Evolutionary conservation across 92 coral and sea anemone species (phyloP).

Genomic region (Meandrina meandrites): DNA sequence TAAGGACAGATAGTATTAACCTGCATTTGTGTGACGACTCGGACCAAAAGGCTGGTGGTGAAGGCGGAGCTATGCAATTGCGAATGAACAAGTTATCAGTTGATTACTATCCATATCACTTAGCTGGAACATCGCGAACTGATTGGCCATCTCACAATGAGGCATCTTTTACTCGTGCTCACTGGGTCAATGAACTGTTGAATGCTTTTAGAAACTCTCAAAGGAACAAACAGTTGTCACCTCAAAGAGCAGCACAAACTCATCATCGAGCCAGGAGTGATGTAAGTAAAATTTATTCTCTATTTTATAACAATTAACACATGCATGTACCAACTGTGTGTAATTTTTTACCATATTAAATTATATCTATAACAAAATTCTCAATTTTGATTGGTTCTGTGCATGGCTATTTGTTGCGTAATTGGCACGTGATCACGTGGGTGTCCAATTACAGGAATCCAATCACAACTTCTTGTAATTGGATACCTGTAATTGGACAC

Average conservation of each 20-base stretch:
- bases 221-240: slow-evolving; percentile 48
- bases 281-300: slow-evolving; percentile 58
- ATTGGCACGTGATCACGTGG: no score
- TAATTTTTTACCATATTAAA: no score
- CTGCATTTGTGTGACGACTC: slow-evolving; percentile 94
- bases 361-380: no score
- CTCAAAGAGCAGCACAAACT: slow-evolving; percentile 41
- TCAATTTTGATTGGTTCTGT: no score
- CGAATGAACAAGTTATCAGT: slow-evolving; percentile 83
- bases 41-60: slow-evolving; percentile 37
- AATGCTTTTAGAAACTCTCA: slow-evolving; percentile 82
- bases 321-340: no score
- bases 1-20: slow-evolving; percentile 89
- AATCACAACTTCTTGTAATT: no score
- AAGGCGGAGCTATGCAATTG: slow-evolving; percentile 96
- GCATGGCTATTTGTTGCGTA: no score
- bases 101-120: slow-evolving; percentile 94
- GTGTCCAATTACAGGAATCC: no score
- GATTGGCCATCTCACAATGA: slow-evolving; percentile 96
- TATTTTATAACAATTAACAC: no score
- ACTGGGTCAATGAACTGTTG: slow-evolving; percentile 92
- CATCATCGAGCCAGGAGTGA: slow-evolving; percentile 48
- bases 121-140: slow-evolving; percentile 92
- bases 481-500: no score
- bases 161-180: slow-evolving; percentile 91